These are phyloP conservation scores for Prosapia bicincta DNA, from an alignment of 2,888 invertebrate genomes.

Conservation along the genomic window DNA sequence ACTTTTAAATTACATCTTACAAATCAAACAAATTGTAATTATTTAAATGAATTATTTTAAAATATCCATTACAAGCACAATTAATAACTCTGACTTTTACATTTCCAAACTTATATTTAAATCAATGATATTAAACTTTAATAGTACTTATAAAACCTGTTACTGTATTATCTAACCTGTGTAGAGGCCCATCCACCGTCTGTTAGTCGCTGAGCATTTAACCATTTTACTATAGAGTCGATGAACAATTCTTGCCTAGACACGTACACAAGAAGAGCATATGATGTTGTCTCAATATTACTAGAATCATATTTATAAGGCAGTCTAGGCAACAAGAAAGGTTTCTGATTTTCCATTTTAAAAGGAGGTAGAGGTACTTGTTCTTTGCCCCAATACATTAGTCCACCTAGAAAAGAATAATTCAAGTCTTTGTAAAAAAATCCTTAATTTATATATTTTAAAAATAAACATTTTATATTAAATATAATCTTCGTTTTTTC, in stretches of 20 bases:
- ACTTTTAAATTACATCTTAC: no score
- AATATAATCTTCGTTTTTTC: no score
- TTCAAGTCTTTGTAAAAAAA: no score
- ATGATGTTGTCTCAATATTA: conserved; percentile 91
- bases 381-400: conserved; percentile 82
- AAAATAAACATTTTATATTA: no score
- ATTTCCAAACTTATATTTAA: no score
- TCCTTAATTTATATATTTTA: no score
- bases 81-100: no score
- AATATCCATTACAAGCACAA: no score
- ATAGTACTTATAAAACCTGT: no score
- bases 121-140: no score
- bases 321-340: conserved; percentile 81
- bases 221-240: conserved; percentile 86
- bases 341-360: conserved; percentile 88
- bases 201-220: conserved; percentile 79
- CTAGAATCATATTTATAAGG: conserved; percentile 86
- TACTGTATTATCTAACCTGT: conserved; percentile 54
- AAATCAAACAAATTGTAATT: no score
- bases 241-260: conserved; percentile 76
- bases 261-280: conserved; percentile 85
- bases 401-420: conserved; percentile 56
- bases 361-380: conserved; percentile 75
- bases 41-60: no score
- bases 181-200: conserved; percentile 89